phyloP scores from a whole-genome alignment of 1,140 invertebrate genomes.

The Eumeta japonica region DNA sequence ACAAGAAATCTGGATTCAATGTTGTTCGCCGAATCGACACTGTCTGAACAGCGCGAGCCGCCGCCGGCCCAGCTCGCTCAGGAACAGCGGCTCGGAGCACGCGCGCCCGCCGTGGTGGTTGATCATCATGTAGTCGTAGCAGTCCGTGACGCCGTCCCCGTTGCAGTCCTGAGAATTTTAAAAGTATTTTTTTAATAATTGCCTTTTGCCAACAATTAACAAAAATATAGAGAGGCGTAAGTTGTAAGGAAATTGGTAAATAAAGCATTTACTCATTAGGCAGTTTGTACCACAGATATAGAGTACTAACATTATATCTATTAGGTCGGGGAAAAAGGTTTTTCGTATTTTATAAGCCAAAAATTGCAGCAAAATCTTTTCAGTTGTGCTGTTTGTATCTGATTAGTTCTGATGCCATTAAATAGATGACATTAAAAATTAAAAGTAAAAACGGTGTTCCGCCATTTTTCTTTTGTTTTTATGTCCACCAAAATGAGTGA shows the following conservation, averaged over 20 bases:
- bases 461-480: no score
- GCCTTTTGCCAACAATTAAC: background rate
- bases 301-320: background rate
- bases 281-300: background rate
- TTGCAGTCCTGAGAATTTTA: conserved; percentile 59
- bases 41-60: conserved; percentile 26
- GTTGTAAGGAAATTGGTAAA: no score
- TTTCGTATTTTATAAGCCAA: no score
- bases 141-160: conserved; percentile 60
- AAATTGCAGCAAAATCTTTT: no score
- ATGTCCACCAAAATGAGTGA: no score
- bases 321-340: no score
- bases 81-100: conserved; percentile 39
- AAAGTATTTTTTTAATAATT: background rate
- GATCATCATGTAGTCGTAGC: conserved; percentile 65
- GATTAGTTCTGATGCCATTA: no score
- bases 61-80: conserved; percentile 17
- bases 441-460: no score
- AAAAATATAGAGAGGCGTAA: background rate
- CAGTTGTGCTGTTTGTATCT: no score
- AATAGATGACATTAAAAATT: no score
- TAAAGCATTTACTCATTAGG: no score
- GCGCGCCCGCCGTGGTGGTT: conserved; percentile 60
- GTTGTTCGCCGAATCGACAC: conserved; percentile 22
- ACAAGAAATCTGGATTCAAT: background rate